Base-by-base conservation (phyloP, 2,888 invertebrate genomes). In the Eilema depressum region DNA sequence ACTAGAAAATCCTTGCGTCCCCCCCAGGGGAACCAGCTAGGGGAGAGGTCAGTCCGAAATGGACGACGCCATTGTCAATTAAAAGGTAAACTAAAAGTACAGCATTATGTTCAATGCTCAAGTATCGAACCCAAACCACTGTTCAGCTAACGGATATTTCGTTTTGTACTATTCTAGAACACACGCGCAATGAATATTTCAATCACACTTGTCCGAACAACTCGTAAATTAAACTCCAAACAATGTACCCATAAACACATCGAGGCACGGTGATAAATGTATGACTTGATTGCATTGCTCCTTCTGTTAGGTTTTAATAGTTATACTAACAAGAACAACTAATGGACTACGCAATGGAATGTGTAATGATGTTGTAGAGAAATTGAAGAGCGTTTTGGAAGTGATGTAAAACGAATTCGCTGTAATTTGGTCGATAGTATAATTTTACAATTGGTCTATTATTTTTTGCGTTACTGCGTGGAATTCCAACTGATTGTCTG, bases 141-240 rank as follows among this genome's bases (percentile, higher is more conserved):
- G 61, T 60, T 69, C 68, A 60, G 65, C 71, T 72, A 74, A 80
- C 75, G 72, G 79, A 75, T 75, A 75, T 69, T 67, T 65, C 73
- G 75, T 79, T 77, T 82, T 75, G 80, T 75, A 79, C 68, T 33
- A 65, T 61, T 67, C 59, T 69, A 68, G 75, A 82, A 79, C 77
- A 70, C 68, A 77, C 73, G 74, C 74, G 68, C 75, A 76, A 64
- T 73, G 75, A 79, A 79, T 82, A 83, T 80, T 76, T 76, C 76
- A 75, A 76, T 75, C 73, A 61, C 64, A 69, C 63, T 64, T 60
- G 68, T 63, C 25, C 47, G 53, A 53, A 63, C 63, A 63, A 63
- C 20, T 26, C 53, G 28, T 56, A 53, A 53, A 47, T 65, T 65
- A 65, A 28, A 47, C 30, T 30, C 30, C 30, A 30, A 67, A 53